phyloP scores from a whole-genome alignment of 2,797 vertebrate species.

The Enoplosus armatus region DNA sequence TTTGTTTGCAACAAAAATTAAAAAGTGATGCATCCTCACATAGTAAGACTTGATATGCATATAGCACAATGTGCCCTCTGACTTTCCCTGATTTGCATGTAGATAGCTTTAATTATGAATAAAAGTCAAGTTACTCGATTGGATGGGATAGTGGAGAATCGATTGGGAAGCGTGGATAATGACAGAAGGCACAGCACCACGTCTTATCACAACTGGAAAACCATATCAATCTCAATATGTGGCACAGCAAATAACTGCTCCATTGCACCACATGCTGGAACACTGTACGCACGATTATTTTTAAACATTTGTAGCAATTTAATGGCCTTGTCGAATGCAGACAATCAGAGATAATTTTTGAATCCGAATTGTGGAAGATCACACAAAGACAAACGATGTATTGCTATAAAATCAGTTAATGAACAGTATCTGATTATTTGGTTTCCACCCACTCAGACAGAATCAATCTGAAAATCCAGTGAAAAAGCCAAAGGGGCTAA shows the following conservation, averaged over 20 bases:
- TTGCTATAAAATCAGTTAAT: neutral
- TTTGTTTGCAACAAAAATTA: slow-evolving; percentile 43
- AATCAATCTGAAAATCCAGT: slow-evolving; percentile 7
- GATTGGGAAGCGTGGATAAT: slow-evolving; percentile 87
- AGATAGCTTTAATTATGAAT: slow-evolving; percentile 90
- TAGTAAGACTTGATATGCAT: slow-evolving; percentile 63
- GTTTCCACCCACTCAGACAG: neutral
- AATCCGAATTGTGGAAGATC: no score
- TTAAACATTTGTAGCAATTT: slow-evolving; percentile 40
- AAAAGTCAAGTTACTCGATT: slow-evolving; percentile 86
- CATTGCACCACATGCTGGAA: slow-evolving; percentile 27
- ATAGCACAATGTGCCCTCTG: slow-evolving; percentile 78
- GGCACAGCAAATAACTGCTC: slow-evolving; percentile 60
- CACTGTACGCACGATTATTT: slow-evolving; percentile 5
- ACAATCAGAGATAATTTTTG: slow-evolving; percentile 36
- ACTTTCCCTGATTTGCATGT: slow-evolving; percentile 87
- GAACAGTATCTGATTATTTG: neutral
- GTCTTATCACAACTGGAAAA: slow-evolving; percentile 76
- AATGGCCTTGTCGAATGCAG: slow-evolving; percentile 38
- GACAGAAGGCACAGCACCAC: slow-evolving; percentile 80
- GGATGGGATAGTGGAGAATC: slow-evolving; percentile 85
- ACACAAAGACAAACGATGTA: neutral
- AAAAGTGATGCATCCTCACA: slow-evolving; percentile 47
- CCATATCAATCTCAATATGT: slow-evolving; percentile 65
- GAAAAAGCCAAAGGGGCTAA: slow-evolving; percentile 8